phyloP scores from a whole-genome alignment of 92 coral and sea anemone genomes.

The Pocillopora grandis region DNA sequence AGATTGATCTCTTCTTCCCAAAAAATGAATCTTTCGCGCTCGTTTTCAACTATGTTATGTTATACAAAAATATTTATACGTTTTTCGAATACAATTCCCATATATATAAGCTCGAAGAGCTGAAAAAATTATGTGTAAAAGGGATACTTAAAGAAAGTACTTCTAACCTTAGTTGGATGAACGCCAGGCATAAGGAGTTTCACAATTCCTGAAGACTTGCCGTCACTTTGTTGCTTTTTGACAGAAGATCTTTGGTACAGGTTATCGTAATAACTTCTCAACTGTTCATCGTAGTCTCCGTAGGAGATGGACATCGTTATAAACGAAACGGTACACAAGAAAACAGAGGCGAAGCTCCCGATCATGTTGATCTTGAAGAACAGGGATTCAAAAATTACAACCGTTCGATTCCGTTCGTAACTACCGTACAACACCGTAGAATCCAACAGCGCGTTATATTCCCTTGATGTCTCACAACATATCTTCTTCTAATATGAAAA shows the following conservation, averaged over 20 bases:
- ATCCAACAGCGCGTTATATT: background rate
- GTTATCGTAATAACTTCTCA: constrained; percentile 34
- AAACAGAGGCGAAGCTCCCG: background rate
- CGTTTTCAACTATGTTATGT: background rate
- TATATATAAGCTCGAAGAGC: background rate
- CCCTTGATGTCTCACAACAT: constrained; percentile 8
- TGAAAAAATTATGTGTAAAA: background rate
- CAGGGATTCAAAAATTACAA: background rate
- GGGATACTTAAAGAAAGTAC: background rate
- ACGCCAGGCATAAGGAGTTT: constrained; percentile 68
- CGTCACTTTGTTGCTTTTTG: constrained; percentile 11
- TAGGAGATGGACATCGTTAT: constrained; percentile 18
- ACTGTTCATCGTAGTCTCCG: constrained; percentile 20
- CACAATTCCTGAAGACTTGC: background rate
- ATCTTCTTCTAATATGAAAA: constrained; percentile 11
- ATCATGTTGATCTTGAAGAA: constrained; percentile 7
- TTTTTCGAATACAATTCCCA: background rate
- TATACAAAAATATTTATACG: background rate
- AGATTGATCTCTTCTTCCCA: too few species aligned
- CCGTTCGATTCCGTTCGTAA: background rate
- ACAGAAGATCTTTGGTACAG: constrained; percentile 47
- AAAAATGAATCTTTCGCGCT: background rate
- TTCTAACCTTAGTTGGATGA: constrained; percentile 73
- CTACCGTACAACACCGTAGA: background rate
- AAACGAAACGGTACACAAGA: constrained; percentile 5